Conservation (phyloP, 2,113 vertebrate species). For the Cricetomys ansorgei region DNA sequence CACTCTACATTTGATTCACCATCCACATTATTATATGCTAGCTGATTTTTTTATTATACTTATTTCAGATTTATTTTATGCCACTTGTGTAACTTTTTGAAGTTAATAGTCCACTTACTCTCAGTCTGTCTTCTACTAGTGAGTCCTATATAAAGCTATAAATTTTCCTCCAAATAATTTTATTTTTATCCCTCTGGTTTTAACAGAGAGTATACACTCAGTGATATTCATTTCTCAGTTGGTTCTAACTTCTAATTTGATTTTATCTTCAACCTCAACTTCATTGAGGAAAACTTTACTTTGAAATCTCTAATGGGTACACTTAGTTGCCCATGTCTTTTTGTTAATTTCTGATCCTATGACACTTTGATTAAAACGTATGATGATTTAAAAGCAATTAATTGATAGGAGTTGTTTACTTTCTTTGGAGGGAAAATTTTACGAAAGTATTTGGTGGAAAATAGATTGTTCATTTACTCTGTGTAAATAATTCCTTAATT, state of each 20-base stretch:
- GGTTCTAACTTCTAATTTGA: conserved; percentile 29
- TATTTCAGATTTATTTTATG: not conserved
- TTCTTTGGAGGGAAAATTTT: not conserved
- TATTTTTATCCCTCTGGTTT: not conserved
- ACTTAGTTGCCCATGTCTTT: not conserved
- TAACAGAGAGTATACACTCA: not conserved
- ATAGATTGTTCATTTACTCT: conserved; percentile 39
- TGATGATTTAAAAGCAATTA: not conserved
- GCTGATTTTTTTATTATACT: conserved; percentile 16
- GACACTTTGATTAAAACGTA: not conserved
- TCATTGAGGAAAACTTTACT: not conserved
- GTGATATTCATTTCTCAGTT: not conserved
- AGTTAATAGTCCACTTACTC: not conserved
- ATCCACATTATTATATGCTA: not conserved
- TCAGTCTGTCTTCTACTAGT: not conserved
- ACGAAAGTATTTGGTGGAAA: conserved; percentile 13
- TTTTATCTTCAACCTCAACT: conserved; percentile 3
- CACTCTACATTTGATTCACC: not conserved
- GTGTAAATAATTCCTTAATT: conserved; percentile 4
- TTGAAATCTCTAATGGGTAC: not conserved
- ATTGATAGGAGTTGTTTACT: not conserved
- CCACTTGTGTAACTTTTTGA: not conserved
- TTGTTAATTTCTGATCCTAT: conserved; percentile 42
- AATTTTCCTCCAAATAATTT: not conserved
- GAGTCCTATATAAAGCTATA: not conserved